Percentiles rank a stretch among this genome's conserved stretches.
Evolutionary conservation across 2,888 invertebrate species (phyloP).

Genomic region (Syrphus vitripennis): DNA sequence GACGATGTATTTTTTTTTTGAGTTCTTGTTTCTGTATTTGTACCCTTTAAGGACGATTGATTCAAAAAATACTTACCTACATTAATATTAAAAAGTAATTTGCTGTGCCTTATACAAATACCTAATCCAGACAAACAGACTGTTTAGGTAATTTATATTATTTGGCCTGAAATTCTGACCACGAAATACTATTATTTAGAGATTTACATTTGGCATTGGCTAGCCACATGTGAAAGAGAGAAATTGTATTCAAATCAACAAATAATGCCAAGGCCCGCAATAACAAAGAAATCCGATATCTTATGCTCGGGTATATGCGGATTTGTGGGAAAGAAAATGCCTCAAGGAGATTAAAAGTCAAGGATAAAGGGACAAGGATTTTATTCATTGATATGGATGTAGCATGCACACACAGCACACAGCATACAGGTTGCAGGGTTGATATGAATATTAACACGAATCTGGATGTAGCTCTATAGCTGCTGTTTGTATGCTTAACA

Average conservation of each 20-base stretch:
- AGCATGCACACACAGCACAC: no score
- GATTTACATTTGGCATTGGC: constrained; percentile 21
- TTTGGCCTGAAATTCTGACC: constrained; percentile 6
- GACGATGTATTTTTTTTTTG: neutral
- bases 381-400: constrained; percentile 16
- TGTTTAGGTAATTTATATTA: constrained; percentile 3
- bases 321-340: neutral
- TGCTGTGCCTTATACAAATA: neutral
- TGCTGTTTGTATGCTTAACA: no score
- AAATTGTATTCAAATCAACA: constrained; percentile 28
- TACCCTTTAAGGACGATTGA: neutral
- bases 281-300: neutral
- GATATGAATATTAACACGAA: constrained; percentile 19
- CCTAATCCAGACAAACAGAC: neutral
- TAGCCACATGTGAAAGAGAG: no score
- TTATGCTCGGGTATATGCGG: no score
- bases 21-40: neutral
- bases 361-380: neutral
- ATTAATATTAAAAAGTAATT: constrained; percentile 4
- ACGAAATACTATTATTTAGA: constrained; percentile 15
- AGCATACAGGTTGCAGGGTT: neutral
- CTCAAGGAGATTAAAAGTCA: constrained; percentile 3
- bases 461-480: no score
- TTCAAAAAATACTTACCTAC: neutral
- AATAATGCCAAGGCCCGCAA: neutral